phyloP scores from a whole-genome alignment of 2,113 vertebrate species.

The Sinocyclocheilus anshuiensis region DNA sequence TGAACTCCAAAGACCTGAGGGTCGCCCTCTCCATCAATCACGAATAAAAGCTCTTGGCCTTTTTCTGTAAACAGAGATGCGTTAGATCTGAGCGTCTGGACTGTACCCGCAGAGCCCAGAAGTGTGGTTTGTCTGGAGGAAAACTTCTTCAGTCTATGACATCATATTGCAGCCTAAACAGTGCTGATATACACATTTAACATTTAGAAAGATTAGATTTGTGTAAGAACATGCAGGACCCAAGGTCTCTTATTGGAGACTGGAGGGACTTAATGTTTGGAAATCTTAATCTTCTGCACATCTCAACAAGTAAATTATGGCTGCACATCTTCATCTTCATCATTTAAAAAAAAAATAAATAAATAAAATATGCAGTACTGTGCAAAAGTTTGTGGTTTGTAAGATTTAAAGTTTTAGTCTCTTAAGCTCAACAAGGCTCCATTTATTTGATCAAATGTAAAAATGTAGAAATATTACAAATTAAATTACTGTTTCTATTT shows the following conservation, averaged over 20 bases:
- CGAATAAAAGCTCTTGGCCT: slow-evolving; percentile 46
- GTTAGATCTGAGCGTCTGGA: slow-evolving; percentile 49
- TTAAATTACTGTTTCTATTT: too few relatives aligned
- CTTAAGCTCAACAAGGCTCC: too few relatives aligned
- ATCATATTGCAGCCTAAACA: slow-evolving; percentile 70
- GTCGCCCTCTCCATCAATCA: slow-evolving; percentile 76
- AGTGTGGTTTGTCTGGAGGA: slow-evolving; percentile 68
- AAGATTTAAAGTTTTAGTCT: too few relatives aligned
- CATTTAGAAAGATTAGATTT: slow-evolving; percentile 63
- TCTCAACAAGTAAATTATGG: too few relatives aligned
- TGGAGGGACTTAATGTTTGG: too few relatives aligned
- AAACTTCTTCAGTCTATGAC: slow-evolving; percentile 68
- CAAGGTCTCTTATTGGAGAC: background rate
- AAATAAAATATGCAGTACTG: too few relatives aligned
- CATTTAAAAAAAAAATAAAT: too few relatives aligned
- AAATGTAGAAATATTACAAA: too few relatives aligned
- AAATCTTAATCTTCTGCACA: too few relatives aligned
- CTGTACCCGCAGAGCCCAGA: slow-evolving; percentile 63
- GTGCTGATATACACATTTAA: slow-evolving; percentile 65
- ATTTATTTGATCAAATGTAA: too few relatives aligned
- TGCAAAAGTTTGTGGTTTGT: too few relatives aligned
- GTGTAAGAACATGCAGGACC: slow-evolving; percentile 65
- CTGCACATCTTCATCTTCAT: too few relatives aligned
- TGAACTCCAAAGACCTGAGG: slow-evolving; percentile 77
- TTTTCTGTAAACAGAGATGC: background rate